Evolutionary conservation across 2,113 vertebrate genomes (phyloP).

Genomic region (Myrmecobius fasciatus): DNA sequence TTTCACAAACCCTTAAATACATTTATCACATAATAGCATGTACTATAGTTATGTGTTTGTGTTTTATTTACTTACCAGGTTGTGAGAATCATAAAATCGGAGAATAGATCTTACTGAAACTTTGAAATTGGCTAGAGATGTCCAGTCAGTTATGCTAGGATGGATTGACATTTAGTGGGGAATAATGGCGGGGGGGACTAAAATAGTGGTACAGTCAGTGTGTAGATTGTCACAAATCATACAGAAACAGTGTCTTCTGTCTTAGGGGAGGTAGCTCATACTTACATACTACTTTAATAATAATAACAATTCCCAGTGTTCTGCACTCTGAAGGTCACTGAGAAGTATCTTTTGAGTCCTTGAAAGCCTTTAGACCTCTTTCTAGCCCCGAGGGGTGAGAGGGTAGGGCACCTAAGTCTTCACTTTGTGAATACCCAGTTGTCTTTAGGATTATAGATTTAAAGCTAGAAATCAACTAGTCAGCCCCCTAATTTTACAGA

Average conservation of each 20-base stretch:
- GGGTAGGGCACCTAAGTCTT: no score
- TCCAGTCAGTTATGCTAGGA: background rate
- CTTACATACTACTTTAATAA: no score
- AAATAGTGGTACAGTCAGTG: background rate
- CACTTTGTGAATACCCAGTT: background rate
- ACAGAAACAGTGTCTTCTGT: no score
- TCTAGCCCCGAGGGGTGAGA: no score
- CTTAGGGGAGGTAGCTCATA: no score
- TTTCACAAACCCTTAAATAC: background rate
- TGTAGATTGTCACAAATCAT: background rate
- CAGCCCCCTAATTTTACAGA: background rate
- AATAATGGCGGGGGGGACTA: background rate
- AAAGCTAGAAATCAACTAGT: background rate
- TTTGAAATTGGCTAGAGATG: background rate
- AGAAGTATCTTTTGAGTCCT: no score
- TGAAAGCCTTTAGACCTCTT: no score
- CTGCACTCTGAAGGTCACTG: no score
- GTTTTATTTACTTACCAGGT: background rate
- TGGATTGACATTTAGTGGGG: background rate
- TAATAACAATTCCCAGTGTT: no score
- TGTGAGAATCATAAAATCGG: background rate
- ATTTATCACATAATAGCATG: background rate
- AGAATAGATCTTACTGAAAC: background rate
- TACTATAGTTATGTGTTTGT: background rate
- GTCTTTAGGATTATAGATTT: background rate